Percentiles rank a stretch among this genome's conserved stretches.
phyloP scores from a whole-genome alignment of 2,113 vertebrate genomes.

The Chionodraco myersi region DNA sequence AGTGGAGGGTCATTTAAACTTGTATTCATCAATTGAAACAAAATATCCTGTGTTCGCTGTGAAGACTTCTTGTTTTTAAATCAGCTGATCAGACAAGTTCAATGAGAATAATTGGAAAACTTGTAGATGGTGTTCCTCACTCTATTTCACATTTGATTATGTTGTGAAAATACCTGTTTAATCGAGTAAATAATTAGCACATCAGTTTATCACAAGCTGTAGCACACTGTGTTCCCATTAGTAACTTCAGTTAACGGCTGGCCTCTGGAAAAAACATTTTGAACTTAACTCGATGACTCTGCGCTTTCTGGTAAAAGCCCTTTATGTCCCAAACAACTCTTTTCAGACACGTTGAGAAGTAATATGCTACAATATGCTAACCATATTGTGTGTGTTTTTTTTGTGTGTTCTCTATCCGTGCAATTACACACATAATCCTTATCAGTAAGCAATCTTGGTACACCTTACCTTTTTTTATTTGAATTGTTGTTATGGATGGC shows the following conservation, averaged over 20 bases:
- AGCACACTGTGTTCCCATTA: conserved; percentile 21
- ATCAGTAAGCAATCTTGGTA: neutral
- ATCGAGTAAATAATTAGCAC: conserved; percentile 7
- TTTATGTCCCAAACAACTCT: neutral
- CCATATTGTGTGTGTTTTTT: neutral
- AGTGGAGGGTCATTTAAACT: too few relatives aligned
- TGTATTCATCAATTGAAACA: neutral
- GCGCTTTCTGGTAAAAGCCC: neutral
- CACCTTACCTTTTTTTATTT: neutral
- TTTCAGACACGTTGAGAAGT: neutral
- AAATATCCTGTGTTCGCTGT: neutral
- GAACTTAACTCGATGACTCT: neutral
- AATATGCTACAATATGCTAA: neutral
- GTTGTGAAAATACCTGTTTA: conserved; percentile 7
- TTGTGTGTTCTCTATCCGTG: neutral
- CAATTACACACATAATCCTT: too few relatives aligned
- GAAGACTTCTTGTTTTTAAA: neutral
- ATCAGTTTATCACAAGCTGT: conserved; percentile 10
- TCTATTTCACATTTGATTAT: conserved; percentile 2
- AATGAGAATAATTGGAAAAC: neutral
- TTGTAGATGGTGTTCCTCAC: neutral
- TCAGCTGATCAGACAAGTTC: neutral
- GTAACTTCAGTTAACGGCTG: conserved; percentile 4
- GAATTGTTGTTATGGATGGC: neutral
- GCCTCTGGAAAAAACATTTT: conserved; percentile 6